A percentile compares a stretch with the other conserved stretches of the same genome.
Conservation (phyloP, 2,797 vertebrate genomes). For the Cichlasoma orientale region DNA sequence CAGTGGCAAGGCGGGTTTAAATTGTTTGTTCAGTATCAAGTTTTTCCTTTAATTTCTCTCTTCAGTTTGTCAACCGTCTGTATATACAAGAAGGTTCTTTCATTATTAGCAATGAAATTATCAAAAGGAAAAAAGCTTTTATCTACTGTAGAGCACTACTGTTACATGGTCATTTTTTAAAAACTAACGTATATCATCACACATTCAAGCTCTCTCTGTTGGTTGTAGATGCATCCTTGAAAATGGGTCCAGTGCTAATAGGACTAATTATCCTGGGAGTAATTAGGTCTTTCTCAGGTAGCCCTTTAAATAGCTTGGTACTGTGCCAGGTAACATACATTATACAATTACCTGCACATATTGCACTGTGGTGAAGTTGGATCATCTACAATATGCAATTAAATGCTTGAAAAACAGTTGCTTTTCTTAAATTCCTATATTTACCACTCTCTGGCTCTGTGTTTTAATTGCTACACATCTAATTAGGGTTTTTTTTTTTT, state of each 20-base stretch:
- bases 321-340: not conserved
- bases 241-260: not conserved
- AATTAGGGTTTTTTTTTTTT: not conserved
- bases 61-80: not conserved
- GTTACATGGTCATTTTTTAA: not conserved
- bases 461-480: not conserved
- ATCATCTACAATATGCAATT: not conserved
- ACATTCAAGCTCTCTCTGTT: not conserved
- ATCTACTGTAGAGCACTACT: not conserved
- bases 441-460: not conserved
- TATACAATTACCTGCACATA: slow-evolving; percentile 15
- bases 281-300: slow-evolving; percentile 37
- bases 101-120: not conserved
- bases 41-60: too few species aligned
- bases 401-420: not conserved
- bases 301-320: slow-evolving; percentile 40
- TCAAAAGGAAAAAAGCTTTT: not conserved
- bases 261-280: not conserved
- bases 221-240: not conserved
- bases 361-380: not conserved
- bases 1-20: not conserved
- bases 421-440: not conserved
- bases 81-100: not conserved
- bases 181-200: not conserved
- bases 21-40: not conserved